Conservation (phyloP, 2,113 vertebrate species). For the Eurypyga helias region DNA sequence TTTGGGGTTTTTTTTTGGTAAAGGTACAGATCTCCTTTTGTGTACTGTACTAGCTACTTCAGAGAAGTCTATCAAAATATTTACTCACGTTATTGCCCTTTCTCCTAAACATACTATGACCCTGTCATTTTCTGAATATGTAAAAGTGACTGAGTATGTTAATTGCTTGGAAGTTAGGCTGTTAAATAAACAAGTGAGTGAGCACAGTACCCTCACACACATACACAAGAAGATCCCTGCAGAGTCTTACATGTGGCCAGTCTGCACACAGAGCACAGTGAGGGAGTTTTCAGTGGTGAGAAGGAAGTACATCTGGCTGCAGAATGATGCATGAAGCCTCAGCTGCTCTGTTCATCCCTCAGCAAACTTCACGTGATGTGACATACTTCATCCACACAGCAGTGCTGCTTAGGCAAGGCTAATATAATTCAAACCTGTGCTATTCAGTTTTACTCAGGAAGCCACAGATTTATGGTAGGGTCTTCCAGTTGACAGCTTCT, state of each 20-base stretch:
- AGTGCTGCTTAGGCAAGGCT: background rate
- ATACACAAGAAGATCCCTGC: background rate
- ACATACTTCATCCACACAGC: background rate
- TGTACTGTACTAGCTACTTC: background rate
- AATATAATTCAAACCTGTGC: background rate
- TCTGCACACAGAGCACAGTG: background rate
- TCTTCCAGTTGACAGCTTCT: background rate
- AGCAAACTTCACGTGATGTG: background rate
- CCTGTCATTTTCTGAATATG: background rate
- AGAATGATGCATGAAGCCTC: background rate
- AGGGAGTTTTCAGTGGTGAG: background rate
- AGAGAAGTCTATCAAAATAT: background rate
- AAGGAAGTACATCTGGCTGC: background rate
- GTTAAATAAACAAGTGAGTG: background rate
- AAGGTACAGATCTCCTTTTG: background rate
- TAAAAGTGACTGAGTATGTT: background rate
- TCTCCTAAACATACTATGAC: background rate
- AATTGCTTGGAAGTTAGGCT: background rate
- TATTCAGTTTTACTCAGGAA: background rate
- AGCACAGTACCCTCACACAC: background rate
- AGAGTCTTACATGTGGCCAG: background rate
- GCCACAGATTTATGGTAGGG: background rate
- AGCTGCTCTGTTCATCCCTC: background rate
- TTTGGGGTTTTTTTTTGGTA: background rate
- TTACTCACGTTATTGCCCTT: background rate